A percentile compares a stretch with the other conserved stretches of the same genome.
Evolutionary conservation across 2,113 vertebrate species (phyloP).

Genomic region (Apus apus): DNA sequence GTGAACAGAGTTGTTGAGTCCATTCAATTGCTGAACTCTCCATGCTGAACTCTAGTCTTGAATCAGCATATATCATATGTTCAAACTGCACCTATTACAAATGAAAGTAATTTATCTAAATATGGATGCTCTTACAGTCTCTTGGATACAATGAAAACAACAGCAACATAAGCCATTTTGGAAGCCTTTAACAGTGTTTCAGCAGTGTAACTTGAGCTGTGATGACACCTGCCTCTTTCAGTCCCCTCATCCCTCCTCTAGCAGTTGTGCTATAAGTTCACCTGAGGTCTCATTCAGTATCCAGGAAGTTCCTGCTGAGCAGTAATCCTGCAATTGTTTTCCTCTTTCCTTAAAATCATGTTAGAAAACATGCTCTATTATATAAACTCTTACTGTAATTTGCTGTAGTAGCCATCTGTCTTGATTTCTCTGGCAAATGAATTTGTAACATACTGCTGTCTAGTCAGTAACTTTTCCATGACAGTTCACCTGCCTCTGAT

Average conservation of each 20-base stretch:
- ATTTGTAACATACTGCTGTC: neutral
- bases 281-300: neutral
- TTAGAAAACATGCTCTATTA: neutral
- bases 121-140: neutral
- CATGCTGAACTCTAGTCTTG: neutral
- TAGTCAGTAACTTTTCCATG: neutral
- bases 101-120: neutral
- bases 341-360: neutral
- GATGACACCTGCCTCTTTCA: neutral
- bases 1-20: neutral
- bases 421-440: neutral
- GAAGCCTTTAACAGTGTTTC: neutral
- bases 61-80: neutral
- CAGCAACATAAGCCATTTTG: neutral
- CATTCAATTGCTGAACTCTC: neutral
- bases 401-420: neutral
- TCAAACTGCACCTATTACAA: neutral
- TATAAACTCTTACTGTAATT: neutral
- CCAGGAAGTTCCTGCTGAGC: neutral
- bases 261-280: neutral
- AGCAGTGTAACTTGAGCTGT: neutral
- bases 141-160: neutral
- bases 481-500: neutral
- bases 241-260: neutral
- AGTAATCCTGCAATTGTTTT: neutral